Conservation (phyloP, 1,140 invertebrate species). For the Nylanderia fulva region DNA sequence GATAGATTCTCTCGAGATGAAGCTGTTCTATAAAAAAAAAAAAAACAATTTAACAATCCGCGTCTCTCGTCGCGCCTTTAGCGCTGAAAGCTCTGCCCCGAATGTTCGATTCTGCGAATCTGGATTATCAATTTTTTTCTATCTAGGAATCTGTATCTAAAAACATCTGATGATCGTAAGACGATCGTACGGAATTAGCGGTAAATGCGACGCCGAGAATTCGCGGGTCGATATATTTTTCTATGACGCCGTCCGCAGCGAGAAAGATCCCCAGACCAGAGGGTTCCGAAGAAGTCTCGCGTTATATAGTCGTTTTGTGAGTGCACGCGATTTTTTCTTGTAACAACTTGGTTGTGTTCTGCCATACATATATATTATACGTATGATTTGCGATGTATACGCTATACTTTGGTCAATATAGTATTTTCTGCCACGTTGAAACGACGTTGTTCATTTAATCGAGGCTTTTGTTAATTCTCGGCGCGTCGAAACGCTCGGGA, state of each 20-base stretch:
- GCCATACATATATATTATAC: no score
- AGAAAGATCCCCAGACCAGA: neutral
- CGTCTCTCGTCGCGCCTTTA: neutral
- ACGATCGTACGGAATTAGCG: neutral
- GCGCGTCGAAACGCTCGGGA: constrained; percentile 1
- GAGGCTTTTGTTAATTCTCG: constrained; percentile 32
- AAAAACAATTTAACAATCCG: neutral
- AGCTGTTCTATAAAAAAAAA: neutral
- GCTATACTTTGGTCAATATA: constrained; percentile 65
- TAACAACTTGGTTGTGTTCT: constrained; percentile 46
- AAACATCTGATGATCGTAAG: neutral
- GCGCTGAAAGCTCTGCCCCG: neutral
- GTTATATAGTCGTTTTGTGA: constrained; percentile 68
- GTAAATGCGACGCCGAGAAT: neutral
- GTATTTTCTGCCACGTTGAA: constrained; percentile 60
- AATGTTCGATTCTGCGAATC: no score
- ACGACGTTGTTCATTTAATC: constrained; percentile 58
- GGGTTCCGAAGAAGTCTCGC: neutral
- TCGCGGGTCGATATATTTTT: constrained; percentile 18
- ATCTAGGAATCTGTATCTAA: neutral
- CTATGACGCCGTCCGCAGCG: neutral
- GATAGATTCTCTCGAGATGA: neutral
- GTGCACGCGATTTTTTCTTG: constrained; percentile 46
- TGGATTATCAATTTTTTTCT: no score
- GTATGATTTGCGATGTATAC: constrained; percentile 67